Evolutionary conservation across 2,888 invertebrate species (phyloP).

Genomic region (Rhagonycha lutea): DNA sequence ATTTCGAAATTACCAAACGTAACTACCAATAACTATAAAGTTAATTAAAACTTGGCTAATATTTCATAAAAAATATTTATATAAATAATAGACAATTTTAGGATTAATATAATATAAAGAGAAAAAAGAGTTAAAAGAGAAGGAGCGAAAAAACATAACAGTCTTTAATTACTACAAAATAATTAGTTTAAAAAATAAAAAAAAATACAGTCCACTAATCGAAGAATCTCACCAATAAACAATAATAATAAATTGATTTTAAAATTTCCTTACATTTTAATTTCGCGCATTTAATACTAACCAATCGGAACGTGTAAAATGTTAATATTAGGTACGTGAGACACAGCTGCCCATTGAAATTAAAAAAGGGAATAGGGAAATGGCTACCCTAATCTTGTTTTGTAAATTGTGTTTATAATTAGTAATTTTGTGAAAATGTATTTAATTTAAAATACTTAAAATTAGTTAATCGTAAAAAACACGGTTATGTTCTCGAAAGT

Average conservation of each 20-base stretch:
- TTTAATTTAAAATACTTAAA: neutral
- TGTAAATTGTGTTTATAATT: neutral
- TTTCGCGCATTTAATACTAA: neutral
- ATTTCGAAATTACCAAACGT: neutral
- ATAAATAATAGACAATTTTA: no score
- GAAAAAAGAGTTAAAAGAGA: no score
- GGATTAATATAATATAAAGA: no score
- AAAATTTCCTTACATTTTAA: neutral
- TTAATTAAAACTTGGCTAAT: no score
- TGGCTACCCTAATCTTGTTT: conserved; percentile 15
- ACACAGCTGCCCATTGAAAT: neutral
- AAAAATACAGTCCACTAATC: no score
- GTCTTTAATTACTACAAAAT: no score
- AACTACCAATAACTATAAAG: no score
- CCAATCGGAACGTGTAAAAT: neutral
- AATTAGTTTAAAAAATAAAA: no score
- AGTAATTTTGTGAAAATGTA: neutral
- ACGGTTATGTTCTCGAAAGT: neutral
- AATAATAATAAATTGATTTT: neutral
- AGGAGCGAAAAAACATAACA: no score
- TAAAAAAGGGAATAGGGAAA: conserved; percentile 11
- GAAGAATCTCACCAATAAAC: no score
- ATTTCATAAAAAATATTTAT: no score
- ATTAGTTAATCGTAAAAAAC: neutral
- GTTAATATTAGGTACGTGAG: neutral